phyloP scores from a whole-genome alignment of 2,888 invertebrate species.

The Andrena hattorfiana region DNA sequence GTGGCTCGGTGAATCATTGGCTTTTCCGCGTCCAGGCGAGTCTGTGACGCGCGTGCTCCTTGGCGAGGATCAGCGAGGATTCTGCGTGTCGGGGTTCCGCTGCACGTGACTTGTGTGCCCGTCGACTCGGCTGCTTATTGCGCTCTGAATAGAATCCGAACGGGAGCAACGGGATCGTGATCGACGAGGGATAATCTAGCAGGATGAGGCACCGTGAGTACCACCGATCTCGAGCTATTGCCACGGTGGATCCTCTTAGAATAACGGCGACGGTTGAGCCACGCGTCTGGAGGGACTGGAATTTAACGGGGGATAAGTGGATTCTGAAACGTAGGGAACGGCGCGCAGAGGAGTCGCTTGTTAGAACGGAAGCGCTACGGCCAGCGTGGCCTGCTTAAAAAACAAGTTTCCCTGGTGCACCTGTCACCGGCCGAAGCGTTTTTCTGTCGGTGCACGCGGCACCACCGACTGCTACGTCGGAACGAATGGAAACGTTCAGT shows the following conservation, averaged over 20 bases:
- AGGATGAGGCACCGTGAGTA: constrained; percentile 49
- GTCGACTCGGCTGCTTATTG: constrained; percentile 16
- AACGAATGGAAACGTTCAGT: constrained; percentile 21
- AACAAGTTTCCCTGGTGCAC: constrained; percentile 42
- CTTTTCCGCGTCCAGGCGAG: neutral
- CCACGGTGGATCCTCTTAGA: too few species aligned
- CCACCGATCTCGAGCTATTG: neutral
- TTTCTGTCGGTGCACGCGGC: constrained; percentile 48
- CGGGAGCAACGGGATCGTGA: neutral
- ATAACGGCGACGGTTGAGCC: too few species aligned
- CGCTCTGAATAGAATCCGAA: neutral
- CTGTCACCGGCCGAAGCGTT: constrained; percentile 46
- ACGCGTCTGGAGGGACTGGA: neutral
- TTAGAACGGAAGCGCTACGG: neutral
- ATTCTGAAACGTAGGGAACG: neutral
- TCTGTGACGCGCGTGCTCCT: constrained; percentile 30
- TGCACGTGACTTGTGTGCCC: constrained; percentile 52
- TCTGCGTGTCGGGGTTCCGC: constrained; percentile 31
- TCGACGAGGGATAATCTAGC: constrained; percentile 4
- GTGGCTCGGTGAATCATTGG: constrained; percentile 36
- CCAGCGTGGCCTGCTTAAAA: constrained; percentile 24
- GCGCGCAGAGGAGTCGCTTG: neutral
- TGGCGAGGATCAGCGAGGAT: constrained; percentile 12
- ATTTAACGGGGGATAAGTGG: neutral
- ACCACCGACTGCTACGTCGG: neutral